These are phyloP conservation scores for Orthosia incerta DNA, from an alignment of 2,888 invertebrate genomes.

Conservation along the genomic window DNA sequence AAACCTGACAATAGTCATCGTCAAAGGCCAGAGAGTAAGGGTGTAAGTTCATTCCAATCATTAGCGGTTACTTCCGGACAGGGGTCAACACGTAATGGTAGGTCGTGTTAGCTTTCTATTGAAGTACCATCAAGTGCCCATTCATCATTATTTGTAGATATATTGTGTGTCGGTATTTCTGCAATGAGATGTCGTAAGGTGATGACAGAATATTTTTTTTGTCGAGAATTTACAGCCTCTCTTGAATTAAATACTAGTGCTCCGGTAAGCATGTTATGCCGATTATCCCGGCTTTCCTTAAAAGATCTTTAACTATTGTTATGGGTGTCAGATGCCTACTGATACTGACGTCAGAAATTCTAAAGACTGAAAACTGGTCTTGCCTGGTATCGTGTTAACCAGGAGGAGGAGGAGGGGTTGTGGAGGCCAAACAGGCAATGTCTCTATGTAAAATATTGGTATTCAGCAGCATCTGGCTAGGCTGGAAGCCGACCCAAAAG, in stretches of 20 bases:
- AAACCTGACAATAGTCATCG: conserved; percentile 5
- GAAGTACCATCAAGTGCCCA: conserved; percentile 9
- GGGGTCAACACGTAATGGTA: conserved; percentile 34
- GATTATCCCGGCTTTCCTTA: background rate
- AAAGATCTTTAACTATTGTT: background rate
- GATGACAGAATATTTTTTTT: background rate
- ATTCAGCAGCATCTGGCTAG: too few relatives aligned
- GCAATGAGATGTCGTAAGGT: background rate
- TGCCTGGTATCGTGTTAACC: too few relatives aligned
- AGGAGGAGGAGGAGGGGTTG: too few relatives aligned
- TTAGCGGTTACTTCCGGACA: conserved; percentile 52
- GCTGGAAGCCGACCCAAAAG: too few relatives aligned
- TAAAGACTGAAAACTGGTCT: too few relatives aligned
- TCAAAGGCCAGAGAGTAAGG: conserved; percentile 37
- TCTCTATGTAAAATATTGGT: too few relatives aligned
- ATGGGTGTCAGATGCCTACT: background rate
- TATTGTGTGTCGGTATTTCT: conserved; percentile 2
- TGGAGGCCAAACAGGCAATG: too few relatives aligned
- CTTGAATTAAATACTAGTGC: background rate
- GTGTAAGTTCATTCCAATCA: conserved; percentile 30
- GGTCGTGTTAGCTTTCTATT: conserved; percentile 47
- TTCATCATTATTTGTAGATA: conserved; percentile 35
- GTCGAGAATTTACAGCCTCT: background rate
- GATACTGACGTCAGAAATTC: too few relatives aligned
- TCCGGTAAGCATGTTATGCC: background rate